phyloP scores from a whole-genome alignment of 1,140 invertebrate species.

The Meloidogyne floridensis region DNA sequence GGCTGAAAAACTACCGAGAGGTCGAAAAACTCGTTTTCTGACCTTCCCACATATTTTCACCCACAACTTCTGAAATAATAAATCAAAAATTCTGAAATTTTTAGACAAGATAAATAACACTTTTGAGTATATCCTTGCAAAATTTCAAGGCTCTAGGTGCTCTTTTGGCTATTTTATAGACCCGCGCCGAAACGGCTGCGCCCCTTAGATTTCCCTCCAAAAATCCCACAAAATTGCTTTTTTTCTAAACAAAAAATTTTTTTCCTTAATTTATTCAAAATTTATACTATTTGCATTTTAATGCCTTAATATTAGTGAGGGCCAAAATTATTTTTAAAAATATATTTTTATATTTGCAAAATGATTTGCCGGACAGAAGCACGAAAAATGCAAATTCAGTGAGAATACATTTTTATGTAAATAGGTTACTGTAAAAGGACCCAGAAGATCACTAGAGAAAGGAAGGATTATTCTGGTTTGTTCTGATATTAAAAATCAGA shows the following conservation, averaged over 20 bases:
- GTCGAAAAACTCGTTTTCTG: too few species aligned
- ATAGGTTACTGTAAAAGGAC: neutral
- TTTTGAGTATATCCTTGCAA: neutral
- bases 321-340: slow-evolving; percentile 6
- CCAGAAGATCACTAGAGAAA: neutral
- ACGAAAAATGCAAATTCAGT: slow-evolving; percentile 3
- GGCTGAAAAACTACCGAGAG: too few species aligned
- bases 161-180: neutral
- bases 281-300: neutral
- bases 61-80: neutral
- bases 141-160: neutral
- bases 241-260: neutral
- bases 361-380: slow-evolving; percentile 2
- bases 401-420: slow-evolving; percentile 5
- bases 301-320: neutral
- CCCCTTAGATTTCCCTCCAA: neutral
- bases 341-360: neutral
- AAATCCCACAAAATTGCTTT: neutral
- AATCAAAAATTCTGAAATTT: neutral
- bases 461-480: neutral
- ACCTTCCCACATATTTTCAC: too few species aligned
- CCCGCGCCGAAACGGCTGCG: neutral
- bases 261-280: slow-evolving; percentile 2
- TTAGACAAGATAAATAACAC: neutral
- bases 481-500: slow-evolving; percentile 2